phyloP scores from a whole-genome alignment of 2,888 invertebrate genomes.

The Cosmopolites sordidus region DNA sequence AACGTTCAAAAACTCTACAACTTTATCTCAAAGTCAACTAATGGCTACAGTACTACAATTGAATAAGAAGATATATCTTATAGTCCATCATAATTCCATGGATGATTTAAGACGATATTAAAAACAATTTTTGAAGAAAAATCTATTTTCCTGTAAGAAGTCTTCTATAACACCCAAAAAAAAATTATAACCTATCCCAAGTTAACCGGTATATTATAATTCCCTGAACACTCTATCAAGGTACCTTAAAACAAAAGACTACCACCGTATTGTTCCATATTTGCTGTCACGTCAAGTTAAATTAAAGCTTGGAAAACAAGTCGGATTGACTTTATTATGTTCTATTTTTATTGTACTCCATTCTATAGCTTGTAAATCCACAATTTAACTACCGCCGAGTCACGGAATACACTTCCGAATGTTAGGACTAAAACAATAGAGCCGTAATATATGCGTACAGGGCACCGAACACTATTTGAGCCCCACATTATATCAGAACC shows the following conservation, averaged over 20 bases:
- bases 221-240: too few species aligned
- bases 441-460: slow-evolving; percentile 42
- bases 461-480: not conserved
- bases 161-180: too few species aligned
- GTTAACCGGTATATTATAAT: too few species aligned
- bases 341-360: slow-evolving; percentile 20
- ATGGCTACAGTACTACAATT: too few species aligned
- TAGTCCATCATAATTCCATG: too few species aligned
- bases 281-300: slow-evolving; percentile 9
- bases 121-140: too few species aligned
- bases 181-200: too few species aligned
- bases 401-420: slow-evolving; percentile 31
- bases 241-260: not conserved
- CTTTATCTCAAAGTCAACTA: too few species aligned
- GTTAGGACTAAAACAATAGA: slow-evolving; percentile 43
- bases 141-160: too few species aligned
- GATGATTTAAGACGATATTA: too few species aligned
- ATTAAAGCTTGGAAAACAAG: slow-evolving; percentile 12
- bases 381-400: slow-evolving; percentile 28
- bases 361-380: slow-evolving; percentile 23
- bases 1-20: too few species aligned
- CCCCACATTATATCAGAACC: not conserved
- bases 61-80: too few species aligned
- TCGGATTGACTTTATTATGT: slow-evolving; percentile 12
- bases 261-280: not conserved